Evolutionary conservation across 1,140 invertebrate genomes (phyloP).

Genomic region (Pygmarrhopalites habei): DNA sequence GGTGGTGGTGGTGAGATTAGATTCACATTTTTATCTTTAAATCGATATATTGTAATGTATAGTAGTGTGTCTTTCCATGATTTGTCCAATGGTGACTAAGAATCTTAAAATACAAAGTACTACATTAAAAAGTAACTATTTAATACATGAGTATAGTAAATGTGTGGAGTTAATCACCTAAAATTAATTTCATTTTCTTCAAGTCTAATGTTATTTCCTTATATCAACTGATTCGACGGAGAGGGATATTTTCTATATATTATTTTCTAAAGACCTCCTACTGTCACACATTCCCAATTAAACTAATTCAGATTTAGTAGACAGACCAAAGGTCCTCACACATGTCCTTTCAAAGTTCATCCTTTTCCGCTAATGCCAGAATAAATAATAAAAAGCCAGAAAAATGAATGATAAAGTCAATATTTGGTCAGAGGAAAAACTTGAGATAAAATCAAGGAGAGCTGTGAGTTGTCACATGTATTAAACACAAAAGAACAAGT

Average conservation of each 20-base stretch:
- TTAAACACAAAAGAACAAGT: constrained; percentile 4
- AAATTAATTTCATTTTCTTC: too few species aligned
- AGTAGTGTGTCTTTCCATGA: neutral
- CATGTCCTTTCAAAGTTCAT: too few species aligned
- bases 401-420: neutral
- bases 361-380: too few species aligned
- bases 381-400: neutral
- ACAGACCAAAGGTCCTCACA: too few species aligned
- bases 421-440: neutral
- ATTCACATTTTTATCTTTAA: neutral
- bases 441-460: neutral
- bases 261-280: too few species aligned
- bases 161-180: neutral
- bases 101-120: neutral
- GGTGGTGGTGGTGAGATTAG: neutral
- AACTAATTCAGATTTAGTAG: too few species aligned
- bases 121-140: neutral
- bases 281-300: too few species aligned
- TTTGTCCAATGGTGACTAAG: neutral
- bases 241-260: too few species aligned
- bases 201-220: too few species aligned
- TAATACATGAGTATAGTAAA: neutral
- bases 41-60: neutral
- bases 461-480: neutral
- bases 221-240: too few species aligned